These are phyloP conservation scores for Siniperca scherzeri DNA, from an alignment of 2,797 vertebrate genomes.

Conservation along the genomic window DNA sequence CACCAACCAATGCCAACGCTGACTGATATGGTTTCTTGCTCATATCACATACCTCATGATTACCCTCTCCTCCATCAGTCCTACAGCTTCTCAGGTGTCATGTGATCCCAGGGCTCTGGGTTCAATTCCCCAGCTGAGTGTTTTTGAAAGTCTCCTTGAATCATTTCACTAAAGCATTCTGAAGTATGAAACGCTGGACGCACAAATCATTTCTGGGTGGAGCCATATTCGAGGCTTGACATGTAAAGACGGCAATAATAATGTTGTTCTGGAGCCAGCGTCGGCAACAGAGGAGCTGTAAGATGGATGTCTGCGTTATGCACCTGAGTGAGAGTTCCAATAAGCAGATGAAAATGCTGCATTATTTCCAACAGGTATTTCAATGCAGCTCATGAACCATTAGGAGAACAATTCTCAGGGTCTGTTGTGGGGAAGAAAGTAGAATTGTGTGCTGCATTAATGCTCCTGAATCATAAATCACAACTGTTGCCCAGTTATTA, in stretches of 20 bases:
- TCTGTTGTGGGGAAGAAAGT: slow-evolving; percentile 9
- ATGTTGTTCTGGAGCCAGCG: slow-evolving; percentile 56
- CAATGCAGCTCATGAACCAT: slow-evolving; percentile 7
- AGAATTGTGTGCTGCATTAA: background rate
- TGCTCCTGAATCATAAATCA: slow-evolving; percentile 32
- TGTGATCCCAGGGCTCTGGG: slow-evolving; percentile 43
- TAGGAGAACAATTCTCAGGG: background rate
- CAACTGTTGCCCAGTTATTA: background rate
- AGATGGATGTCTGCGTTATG: slow-evolving; percentile 49
- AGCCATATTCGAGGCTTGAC: slow-evolving; percentile 53
- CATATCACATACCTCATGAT: slow-evolving; percentile 61
- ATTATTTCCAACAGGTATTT: slow-evolving; percentile 43
- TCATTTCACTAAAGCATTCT: slow-evolving; percentile 45
- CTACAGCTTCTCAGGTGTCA: slow-evolving; percentile 59
- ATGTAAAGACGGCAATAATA: slow-evolving; percentile 47
- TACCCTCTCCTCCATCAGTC: slow-evolving; percentile 24
- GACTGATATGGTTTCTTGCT: slow-evolving; percentile 37
- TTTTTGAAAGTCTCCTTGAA: slow-evolving; percentile 54
- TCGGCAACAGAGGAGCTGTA: slow-evolving; percentile 19
- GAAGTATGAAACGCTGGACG: slow-evolving; percentile 51
- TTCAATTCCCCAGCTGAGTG: slow-evolving; percentile 61
- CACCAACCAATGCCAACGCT: slow-evolving; percentile 29
- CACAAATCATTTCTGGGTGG: slow-evolving; percentile 62
- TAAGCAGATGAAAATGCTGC: slow-evolving; percentile 37
- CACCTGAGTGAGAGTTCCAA: slow-evolving; percentile 30